Evolutionary conservation across 2,888 invertebrate species (phyloP).

Genomic region (Punctoribates punctum): DNA sequence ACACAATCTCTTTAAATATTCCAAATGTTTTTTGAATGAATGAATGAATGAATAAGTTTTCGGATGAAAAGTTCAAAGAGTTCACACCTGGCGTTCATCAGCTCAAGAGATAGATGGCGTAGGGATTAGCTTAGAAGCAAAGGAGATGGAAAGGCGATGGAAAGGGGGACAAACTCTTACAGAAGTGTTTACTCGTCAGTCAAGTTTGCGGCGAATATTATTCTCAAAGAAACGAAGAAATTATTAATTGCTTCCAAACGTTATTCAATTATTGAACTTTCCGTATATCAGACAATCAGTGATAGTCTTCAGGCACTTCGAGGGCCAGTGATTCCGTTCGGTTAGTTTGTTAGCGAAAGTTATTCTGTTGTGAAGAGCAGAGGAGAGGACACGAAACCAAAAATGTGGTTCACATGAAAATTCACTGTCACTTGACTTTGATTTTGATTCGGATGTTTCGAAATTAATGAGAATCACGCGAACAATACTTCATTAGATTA

Average conservation of each 20-base stretch:
- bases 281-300: too few species aligned
- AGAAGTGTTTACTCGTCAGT: too few species aligned
- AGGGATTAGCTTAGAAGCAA: neutral
- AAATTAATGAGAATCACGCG: neutral
- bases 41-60: neutral
- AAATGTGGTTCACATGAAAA: neutral
- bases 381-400: neutral
- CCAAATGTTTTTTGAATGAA: neutral
- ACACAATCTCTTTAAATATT: neutral
- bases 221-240: too few species aligned
- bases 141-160: too few species aligned
- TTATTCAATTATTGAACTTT: too few species aligned
- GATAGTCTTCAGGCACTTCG: too few species aligned
- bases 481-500: conserved; percentile 1
- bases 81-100: neutral
- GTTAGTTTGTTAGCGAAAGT: too few species aligned
- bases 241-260: too few species aligned
- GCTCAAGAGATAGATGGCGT: neutral
- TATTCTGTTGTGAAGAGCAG: neutral
- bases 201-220: too few species aligned
- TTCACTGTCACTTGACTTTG: neutral
- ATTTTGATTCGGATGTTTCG: neutral
- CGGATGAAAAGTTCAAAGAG: neutral
- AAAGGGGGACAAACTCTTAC: too few species aligned
- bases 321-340: too few species aligned